Evolutionary conservation across 1,140 invertebrate species (phyloP).

Genomic region (Aphis craccivora): DNA sequence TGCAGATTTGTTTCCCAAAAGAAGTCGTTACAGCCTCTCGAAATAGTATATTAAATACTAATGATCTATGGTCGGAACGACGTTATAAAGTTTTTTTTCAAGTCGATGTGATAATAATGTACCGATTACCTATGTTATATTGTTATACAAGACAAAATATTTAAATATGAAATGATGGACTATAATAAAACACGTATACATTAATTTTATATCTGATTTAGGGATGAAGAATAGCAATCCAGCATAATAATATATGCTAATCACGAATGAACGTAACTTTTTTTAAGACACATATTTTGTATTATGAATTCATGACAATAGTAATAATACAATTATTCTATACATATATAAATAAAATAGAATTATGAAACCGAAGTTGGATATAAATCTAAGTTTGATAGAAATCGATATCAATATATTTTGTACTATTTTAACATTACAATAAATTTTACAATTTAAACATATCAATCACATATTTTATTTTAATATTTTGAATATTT

Average conservation of each 20-base stretch:
- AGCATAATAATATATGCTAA: too few relatives aligned
- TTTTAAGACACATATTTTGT: not conserved
- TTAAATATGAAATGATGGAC: not conserved
- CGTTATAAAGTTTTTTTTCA: not conserved
- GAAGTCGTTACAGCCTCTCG: not conserved
- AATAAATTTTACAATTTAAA: too few relatives aligned
- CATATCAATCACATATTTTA: not conserved
- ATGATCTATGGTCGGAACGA: not conserved
- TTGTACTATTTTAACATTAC: too few relatives aligned
- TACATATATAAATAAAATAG: not conserved
- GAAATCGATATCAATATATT: too few relatives aligned
- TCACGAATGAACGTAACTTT: not conserved
- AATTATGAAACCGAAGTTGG: not conserved
- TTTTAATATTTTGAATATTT: not conserved
- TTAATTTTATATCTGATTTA: not conserved
- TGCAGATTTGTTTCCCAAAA: not conserved
- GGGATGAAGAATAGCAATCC: too few relatives aligned
- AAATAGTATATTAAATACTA: slow-evolving; percentile 30
- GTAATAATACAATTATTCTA: not conserved
- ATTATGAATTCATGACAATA: not conserved
- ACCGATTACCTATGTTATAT: not conserved
- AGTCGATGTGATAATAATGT: not conserved
- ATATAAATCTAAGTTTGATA: not conserved
- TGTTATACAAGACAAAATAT: not conserved
- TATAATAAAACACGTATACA: not conserved